Conservation (phyloP, 1,140 invertebrate species). For the Dryas iulia region DNA sequence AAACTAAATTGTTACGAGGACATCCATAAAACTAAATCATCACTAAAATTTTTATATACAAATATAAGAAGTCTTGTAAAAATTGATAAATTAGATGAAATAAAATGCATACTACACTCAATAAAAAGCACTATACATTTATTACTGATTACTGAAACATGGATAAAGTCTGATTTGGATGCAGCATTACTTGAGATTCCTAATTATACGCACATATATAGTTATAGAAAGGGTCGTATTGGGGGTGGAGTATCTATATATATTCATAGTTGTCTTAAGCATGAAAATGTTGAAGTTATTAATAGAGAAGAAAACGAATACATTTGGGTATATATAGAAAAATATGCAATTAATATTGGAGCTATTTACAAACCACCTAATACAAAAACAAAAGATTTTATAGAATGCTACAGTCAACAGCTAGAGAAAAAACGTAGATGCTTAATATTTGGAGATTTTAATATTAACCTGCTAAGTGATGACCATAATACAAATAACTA, state of each 20-base stretch:
- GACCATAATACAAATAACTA: constrained; percentile 18
- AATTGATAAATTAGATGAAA: constrained; percentile 24
- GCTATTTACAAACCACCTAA: constrained; percentile 23
- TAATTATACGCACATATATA: constrained; percentile 30
- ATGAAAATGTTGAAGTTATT: neutral
- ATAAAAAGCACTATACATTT: constrained; percentile 15
- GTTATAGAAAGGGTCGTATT: constrained; percentile 14
- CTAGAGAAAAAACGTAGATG: constrained; percentile 22
- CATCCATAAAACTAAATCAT: constrained; percentile 8
- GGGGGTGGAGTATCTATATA: constrained; percentile 30
- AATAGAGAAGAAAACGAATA: constrained; percentile 15
- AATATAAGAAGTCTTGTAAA: constrained; percentile 23
- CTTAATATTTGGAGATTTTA: constrained; percentile 33
- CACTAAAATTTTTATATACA: constrained; percentile 24
- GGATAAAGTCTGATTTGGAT: constrained; percentile 27
- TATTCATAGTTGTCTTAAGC: constrained; percentile 18
- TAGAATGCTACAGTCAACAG: constrained; percentile 18
- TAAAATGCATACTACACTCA: constrained; percentile 27
- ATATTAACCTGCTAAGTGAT: constrained; percentile 21
- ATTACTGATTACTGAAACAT: constrained; percentile 26
- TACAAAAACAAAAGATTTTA: constrained; percentile 23
- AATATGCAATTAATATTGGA: constrained; percentile 26
- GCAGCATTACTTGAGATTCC: constrained; percentile 11
- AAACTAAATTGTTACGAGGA: constrained; percentile 7
- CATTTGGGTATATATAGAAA: constrained; percentile 23